These are phyloP conservation scores for Electrophaes corylata DNA, from an alignment of 2,888 invertebrate genomes.

Conservation along the genomic window DNA sequence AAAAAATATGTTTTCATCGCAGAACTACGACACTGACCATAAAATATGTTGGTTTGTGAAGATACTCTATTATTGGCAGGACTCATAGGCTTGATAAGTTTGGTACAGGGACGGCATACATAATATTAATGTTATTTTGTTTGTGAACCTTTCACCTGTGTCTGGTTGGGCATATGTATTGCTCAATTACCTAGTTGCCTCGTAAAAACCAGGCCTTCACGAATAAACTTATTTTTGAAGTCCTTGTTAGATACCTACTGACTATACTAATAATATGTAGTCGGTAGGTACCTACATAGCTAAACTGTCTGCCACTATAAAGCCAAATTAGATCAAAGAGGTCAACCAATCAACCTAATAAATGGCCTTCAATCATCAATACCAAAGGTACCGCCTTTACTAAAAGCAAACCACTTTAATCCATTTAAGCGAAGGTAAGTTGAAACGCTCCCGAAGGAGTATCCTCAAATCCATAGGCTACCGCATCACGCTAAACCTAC, in stretches of 20 bases:
- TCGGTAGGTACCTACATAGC: background rate
- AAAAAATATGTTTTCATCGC: slow-evolving; percentile 36
- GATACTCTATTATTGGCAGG: background rate
- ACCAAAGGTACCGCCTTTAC: slow-evolving; percentile 55
- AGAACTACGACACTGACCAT: background rate
- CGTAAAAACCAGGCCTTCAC: background rate
- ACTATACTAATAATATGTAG: too few relatives aligned
- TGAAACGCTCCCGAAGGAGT: slow-evolving; percentile 64
- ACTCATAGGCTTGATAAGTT: slow-evolving; percentile 4
- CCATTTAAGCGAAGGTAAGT: slow-evolving; percentile 68
- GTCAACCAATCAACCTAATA: slow-evolving; percentile 66
- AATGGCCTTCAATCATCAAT: slow-evolving; percentile 61
- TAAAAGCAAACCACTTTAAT: slow-evolving; percentile 75
- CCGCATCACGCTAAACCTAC: slow-evolving; percentile 47
- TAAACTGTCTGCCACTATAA: slow-evolving; percentile 17
- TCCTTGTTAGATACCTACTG: too few relatives aligned
- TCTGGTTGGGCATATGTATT: slow-evolving; percentile 9
- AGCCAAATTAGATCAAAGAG: slow-evolving; percentile 41
- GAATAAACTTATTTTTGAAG: too few relatives aligned
- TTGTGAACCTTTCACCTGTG: slow-evolving; percentile 16
- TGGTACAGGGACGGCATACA: slow-evolving; percentile 22
- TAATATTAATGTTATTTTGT: slow-evolving; percentile 14
- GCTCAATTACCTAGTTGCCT: slow-evolving; percentile 10
- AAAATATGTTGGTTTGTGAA: slow-evolving; percentile 11
- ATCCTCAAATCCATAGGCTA: slow-evolving; percentile 52